Evolutionary conservation across 2,797 vertebrate genomes (phyloP).

Genomic region (Crax fasciolata): DNA sequence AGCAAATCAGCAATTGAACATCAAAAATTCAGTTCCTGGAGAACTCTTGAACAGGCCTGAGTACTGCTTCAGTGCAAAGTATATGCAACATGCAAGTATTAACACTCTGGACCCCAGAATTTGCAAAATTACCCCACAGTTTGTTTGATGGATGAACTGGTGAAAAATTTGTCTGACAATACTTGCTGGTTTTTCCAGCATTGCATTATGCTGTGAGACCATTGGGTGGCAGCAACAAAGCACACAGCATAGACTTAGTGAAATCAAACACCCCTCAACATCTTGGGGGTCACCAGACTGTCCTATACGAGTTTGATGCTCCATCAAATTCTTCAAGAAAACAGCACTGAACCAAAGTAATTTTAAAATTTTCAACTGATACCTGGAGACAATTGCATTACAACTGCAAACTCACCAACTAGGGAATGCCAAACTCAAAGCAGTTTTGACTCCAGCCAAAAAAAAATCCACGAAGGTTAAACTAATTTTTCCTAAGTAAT

Average conservation of each 20-base stretch:
- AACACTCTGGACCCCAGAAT: neutral
- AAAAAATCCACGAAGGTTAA: neutral
- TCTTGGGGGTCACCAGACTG: neutral
- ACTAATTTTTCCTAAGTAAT: neutral
- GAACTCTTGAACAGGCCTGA: neutral
- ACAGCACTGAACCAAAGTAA: neutral
- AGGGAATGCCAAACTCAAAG: neutral
- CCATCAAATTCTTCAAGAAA: neutral
- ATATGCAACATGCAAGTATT: neutral
- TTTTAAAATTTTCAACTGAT: neutral
- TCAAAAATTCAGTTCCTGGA: neutral
- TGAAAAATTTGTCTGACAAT: neutral
- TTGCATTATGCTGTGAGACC: neutral
- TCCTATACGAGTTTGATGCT: rapidly evolving
- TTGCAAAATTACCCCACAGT: neutral
- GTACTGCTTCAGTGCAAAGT: neutral
- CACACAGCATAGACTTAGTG: neutral
- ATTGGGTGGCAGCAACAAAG: slow-evolving; percentile 64
- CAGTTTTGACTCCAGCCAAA: neutral
- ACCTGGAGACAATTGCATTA: neutral
- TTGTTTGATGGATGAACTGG: neutral
- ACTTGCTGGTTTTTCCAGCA: neutral
- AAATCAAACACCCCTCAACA: neutral
- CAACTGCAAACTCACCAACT: neutral
- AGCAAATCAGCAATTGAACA: neutral